Evolutionary conservation across 1,140 invertebrate genomes (phyloP), one percentile per base, ranked within the genome.

Genomic region (Tetramorium alpestre): DNA sequence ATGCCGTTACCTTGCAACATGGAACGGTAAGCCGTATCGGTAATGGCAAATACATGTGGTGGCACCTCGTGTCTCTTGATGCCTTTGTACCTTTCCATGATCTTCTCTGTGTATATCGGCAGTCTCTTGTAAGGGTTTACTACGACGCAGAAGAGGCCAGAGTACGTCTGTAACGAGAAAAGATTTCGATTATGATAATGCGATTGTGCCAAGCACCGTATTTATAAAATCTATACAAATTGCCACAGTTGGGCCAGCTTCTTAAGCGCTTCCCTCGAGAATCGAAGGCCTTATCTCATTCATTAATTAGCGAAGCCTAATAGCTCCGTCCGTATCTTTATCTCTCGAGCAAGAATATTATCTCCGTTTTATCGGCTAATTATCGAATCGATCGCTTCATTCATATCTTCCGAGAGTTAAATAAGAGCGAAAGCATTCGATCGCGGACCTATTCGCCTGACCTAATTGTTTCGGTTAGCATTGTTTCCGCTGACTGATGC

Each of bases 71-170:
- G 99, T 91, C 99, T 96, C 96, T 99, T 99, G 95, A 99, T 99
- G 86, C 99, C 99, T 97, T 99, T 99, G 96, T 99, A 99, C 95
- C 99, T 96, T 95, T 99, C 99, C 97, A 99, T 99, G 86, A 99
- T 98, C 96, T 99, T 99, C 95, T 99, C 99, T 93, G 99, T 99
- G 96, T 99, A 99, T 95, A 99, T 99, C 81, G 99, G 99, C 93
- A 99, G 96, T 95, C 98, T 98, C 96, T 99, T 99, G 97, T 99
- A 99, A 3, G 99, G 99, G 96, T 99, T 99, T 60, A 99, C 99
- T 87, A 99, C 99, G 91, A 99, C 99, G 96, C 99, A 99, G 96
- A 99, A 99, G 81, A 99, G 97, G 88, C 99, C 99, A 86, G 99
- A 99, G 95, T 99, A 99, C 86, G 99, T 99, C 99, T 99, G 97